Evolutionary conservation across 2,888 invertebrate species (phyloP).

Genomic region (Hypena proboscidalis): DNA sequence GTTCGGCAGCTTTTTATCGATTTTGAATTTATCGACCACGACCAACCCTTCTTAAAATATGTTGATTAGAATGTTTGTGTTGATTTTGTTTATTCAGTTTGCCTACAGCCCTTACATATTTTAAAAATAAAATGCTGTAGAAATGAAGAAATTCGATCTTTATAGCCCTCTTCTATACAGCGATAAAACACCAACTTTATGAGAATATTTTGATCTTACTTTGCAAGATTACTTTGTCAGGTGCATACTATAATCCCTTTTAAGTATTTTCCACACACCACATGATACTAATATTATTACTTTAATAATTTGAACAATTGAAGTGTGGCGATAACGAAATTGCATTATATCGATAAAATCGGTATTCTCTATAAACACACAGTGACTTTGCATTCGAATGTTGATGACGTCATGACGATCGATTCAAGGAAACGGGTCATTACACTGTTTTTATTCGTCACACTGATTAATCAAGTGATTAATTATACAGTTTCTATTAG

Average conservation of each 20-base stretch:
- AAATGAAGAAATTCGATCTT: too few relatives aligned
- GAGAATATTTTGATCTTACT: too few relatives aligned
- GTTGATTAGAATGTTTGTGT: constrained; percentile 40
- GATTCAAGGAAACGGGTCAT: constrained; percentile 83
- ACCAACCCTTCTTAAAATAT: constrained; percentile 43
- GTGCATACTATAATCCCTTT: not conserved
- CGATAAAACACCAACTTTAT: too few relatives aligned
- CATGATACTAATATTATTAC: constrained; percentile 6
- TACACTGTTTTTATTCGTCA: constrained; percentile 84
- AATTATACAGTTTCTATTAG: constrained; percentile 81
- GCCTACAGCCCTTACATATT: not conserved
- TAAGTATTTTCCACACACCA: not conserved
- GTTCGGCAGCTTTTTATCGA: constrained; percentile 64
- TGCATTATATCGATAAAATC: constrained; percentile 60
- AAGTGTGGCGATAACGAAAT: constrained; percentile 28
- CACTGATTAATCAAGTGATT: constrained; percentile 85
- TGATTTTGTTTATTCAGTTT: constrained; percentile 16
- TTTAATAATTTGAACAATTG: constrained; percentile 26
- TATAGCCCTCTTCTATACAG: too few relatives aligned
- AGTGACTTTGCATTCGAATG: constrained; percentile 77
- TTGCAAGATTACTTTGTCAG: too few relatives aligned
- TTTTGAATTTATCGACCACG: constrained; percentile 50
- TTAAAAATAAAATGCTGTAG: not conserved
- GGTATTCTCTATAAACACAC: constrained; percentile 54
- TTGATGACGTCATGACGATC: constrained; percentile 82